phyloP scores from a whole-genome alignment of 1,140 invertebrate genomes.

The Manduca sexta region DNA sequence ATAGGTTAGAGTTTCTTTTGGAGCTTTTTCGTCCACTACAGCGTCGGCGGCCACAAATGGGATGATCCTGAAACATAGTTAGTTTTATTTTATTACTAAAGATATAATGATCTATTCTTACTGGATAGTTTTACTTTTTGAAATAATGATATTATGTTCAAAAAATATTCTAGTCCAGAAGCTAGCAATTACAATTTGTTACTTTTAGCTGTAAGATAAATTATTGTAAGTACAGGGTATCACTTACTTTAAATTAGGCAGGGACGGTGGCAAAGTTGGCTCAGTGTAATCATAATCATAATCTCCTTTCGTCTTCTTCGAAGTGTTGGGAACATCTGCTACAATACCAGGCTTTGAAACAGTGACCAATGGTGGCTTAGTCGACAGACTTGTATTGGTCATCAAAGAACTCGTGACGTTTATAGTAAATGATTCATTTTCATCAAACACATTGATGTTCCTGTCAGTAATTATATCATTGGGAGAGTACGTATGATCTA shows the following conservation, averaged over 20 bases:
- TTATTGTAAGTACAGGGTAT: too few species aligned
- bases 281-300: conserved; percentile 81
- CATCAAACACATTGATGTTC: conserved; percentile 41
- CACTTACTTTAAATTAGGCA: conserved; percentile 80
- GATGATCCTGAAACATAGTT: conserved; percentile 78
- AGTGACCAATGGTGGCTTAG: conserved; percentile 20
- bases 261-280: conserved; percentile 80
- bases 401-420: conserved; percentile 58
- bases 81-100: too few species aligned
- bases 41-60: conserved; percentile 87
- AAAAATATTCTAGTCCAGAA: too few species aligned
- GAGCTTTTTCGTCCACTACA: conserved; percentile 66
- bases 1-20: conserved; percentile 48
- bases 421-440: conserved; percentile 52
- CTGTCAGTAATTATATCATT: conserved; percentile 61
- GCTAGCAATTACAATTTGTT: too few species aligned
- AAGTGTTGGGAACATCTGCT: conserved; percentile 53
- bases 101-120: too few species aligned
- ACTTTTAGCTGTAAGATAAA: too few species aligned
- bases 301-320: conserved; percentile 71
- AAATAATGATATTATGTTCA: too few species aligned
- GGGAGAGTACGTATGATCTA: conserved; percentile 46
- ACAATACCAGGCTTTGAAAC: conserved; percentile 32
- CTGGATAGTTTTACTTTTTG: too few species aligned
- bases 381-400: conserved; percentile 40